These are phyloP conservation scores for Julus scanicus DNA, from an alignment of 2,888 invertebrate species.

Conservation along the genomic window DNA sequence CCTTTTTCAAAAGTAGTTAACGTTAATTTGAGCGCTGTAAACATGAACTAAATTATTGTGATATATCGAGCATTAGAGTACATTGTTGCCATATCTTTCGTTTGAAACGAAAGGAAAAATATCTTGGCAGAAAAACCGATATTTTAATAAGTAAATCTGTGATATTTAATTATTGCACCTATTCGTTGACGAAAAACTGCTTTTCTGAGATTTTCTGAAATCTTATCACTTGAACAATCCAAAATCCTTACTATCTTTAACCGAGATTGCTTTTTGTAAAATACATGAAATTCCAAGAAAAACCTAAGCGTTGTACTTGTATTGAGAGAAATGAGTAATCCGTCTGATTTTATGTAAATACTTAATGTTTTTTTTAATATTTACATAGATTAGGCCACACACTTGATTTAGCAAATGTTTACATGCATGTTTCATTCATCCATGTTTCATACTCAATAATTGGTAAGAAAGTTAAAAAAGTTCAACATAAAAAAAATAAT, in stretches of 20 bases:
- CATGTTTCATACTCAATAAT: too few species aligned
- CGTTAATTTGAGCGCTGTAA: conserved; percentile 28
- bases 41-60: not conserved
- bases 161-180: not conserved
- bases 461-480: not conserved
- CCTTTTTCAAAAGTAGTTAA: conserved; percentile 39
- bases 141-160: not conserved
- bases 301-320: not conserved
- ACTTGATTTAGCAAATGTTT: not conserved
- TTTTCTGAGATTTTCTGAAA: not conserved
- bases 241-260: not conserved
- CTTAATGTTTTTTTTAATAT: too few species aligned
- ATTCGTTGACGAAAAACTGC: not conserved
- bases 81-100: not conserved
- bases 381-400: too few species aligned
- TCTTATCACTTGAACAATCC: not conserved
- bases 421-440: too few species aligned
- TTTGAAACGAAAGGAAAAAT: not conserved
- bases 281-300: not conserved
- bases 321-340: not conserved
- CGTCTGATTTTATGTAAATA: not conserved
- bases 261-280: not conserved
- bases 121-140: not conserved
- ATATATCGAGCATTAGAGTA: not conserved
- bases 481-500: not conserved